Conservation (phyloP, 1,140 invertebrate species). For the Drosophila grimshawi region DNA sequence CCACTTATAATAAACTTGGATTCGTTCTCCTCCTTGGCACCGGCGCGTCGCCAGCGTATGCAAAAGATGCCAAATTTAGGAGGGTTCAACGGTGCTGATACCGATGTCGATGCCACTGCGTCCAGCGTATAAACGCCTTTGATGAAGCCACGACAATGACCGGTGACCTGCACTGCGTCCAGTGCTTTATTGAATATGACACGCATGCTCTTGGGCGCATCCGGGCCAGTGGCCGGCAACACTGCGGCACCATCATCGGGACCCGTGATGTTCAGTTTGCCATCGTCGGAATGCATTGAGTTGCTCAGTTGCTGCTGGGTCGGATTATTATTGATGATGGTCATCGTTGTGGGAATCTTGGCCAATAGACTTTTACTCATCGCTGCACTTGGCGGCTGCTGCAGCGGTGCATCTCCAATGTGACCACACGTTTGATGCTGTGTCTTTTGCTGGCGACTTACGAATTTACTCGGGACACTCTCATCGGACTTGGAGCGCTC, state of each 20-base stretch:
- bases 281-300: constrained; percentile 47
- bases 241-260: constrained; percentile 61
- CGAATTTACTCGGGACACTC: constrained; percentile 48
- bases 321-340: constrained; percentile 76
- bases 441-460: constrained; percentile 43
- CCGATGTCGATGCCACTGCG: background rate
- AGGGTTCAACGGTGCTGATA: constrained; percentile 3
- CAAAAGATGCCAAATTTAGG: constrained; percentile 79
- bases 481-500: constrained; percentile 65
- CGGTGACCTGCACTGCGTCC: constrained; percentile 74
- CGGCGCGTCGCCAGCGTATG: constrained; percentile 76
- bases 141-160: constrained; percentile 79
- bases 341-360: constrained; percentile 80
- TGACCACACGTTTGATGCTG: background rate
- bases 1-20: constrained; percentile 82
- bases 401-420: constrained; percentile 18
- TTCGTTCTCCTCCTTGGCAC: constrained; percentile 79
- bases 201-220: constrained; percentile 51
- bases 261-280: constrained; percentile 56
- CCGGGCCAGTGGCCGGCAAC: background rate
- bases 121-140: constrained; percentile 65
- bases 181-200: constrained; percentile 77
- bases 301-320: constrained; percentile 19
- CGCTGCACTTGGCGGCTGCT: constrained; percentile 18
- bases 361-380: constrained; percentile 68